Base-by-base conservation (phyloP, 2,113 vertebrate genomes). In the Grammomys dolichurus region DNA sequence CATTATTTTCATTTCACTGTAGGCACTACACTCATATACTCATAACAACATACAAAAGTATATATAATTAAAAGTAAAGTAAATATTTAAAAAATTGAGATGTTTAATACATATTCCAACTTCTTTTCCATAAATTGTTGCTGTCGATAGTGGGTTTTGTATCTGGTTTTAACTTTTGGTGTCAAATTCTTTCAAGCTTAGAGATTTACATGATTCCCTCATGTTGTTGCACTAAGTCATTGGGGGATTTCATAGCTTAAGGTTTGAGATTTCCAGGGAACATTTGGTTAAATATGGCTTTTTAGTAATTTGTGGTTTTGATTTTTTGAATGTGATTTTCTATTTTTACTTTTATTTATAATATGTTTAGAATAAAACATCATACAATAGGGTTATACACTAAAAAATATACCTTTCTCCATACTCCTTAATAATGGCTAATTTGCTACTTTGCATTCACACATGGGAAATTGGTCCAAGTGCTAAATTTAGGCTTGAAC, bases 361-460 rank as follows among this genome's bases (percentile, higher is more conserved):
- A 26, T 46, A 7, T 70, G 13, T 86, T 73, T 72, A 58, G 89
- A 92, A 70, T 80, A 56, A 78, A 93, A 91, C 51, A 82, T 82
- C 84, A 76, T 94, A 8, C 17, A 81, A 26, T 80, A 11, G 5
- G 84, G 48, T 69, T 70, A 77, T 46, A 40, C 88, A 36, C 9
- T 33, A 70, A 81, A 28, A 40, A 87, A 72, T n/a, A 13, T 40
- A 40, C 22, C 54, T 85, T 94, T 72, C 13, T 82, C 13, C 48
- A 3, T 77, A 24, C 1, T 88, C 24, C n/a, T 94, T 90, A 19
- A 87, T 75, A 92, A 95, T 87, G 14, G 31, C 78, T 54, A 92
- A 94, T 80, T 85, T 95, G 87, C 24, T 5, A 87, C 60, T 95
- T 90, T 54, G 48, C 60, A 19, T 92, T 95, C 28, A 85, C 33